Percentiles rank a stretch among this genome's conserved stretches.
These are phyloP conservation scores for Cirrhinus mrigala DNA, from an alignment of 2,797 vertebrate genomes.

Conservation along the genomic window DNA sequence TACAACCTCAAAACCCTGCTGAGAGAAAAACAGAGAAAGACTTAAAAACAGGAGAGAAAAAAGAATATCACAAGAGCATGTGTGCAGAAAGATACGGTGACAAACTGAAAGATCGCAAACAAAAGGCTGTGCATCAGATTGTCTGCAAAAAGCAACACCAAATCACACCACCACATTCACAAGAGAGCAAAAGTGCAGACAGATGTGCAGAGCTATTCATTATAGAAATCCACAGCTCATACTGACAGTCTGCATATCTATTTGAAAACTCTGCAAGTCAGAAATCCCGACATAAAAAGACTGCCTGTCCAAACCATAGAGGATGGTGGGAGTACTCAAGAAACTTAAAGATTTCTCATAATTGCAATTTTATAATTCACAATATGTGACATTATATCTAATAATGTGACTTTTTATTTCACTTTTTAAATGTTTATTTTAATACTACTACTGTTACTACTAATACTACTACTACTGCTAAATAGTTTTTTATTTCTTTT, in stretches of 20 bases:
- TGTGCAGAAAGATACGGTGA: constrained; percentile 18
- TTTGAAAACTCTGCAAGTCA: background rate
- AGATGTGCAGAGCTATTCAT: constrained; percentile 18
- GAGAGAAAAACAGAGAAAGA: constrained; percentile 2
- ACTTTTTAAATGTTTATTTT: too few species aligned
- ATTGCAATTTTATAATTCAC: background rate
- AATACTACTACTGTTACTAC: too few species aligned
- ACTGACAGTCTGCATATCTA: background rate
- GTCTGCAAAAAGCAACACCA: constrained; percentile 30
- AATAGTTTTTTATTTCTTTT: too few species aligned
- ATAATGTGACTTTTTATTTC: background rate
- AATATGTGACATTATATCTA: background rate
- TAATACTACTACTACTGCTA: too few species aligned
- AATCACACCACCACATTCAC: background rate
- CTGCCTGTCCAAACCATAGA: background rate
- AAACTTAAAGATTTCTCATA: background rate
- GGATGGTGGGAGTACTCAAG: background rate
- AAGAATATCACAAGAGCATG: constrained; percentile 2
- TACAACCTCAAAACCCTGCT: constrained; percentile 26
- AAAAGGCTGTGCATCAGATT: background rate
- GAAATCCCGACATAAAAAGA: background rate
- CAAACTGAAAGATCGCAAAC: constrained; percentile 9
- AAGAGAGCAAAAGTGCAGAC: constrained; percentile 17
- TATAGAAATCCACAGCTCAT: background rate
- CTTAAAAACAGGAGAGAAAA: constrained; percentile 18